Percentiles rank a stretch among this genome's conserved stretches.
These are phyloP conservation scores for Erpornis zantholeuca DNA, from an alignment of 2,113 vertebrate genomes.

Conservation along the genomic window DNA sequence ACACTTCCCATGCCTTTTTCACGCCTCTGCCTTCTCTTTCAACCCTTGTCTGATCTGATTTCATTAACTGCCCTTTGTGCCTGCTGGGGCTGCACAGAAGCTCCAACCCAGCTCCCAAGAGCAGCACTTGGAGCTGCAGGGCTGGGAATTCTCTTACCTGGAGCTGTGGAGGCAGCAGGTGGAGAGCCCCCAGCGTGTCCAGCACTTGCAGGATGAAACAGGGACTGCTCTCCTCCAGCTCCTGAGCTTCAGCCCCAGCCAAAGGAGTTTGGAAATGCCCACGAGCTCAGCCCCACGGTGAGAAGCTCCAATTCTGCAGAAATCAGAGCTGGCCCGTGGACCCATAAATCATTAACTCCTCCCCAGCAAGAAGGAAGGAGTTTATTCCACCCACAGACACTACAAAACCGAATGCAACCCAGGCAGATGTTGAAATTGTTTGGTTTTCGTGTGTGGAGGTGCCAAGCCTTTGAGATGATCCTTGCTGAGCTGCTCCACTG, in stretches of 20 bases:
- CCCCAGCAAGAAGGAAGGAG: neutral
- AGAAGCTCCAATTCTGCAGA: neutral
- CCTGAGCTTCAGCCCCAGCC: neutral
- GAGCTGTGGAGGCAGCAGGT: neutral
- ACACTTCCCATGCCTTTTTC: fast-evolving
- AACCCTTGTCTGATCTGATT: neutral
- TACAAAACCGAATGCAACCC: neutral
- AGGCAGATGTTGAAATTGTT: conserved; percentile 53
- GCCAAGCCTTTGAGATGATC: neutral
- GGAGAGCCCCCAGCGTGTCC: fast-evolving
- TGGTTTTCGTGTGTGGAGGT: neutral
- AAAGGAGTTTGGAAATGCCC: neutral
- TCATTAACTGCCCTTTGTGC: neutral
- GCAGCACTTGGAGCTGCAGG: fast-evolving
- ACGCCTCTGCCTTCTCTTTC: neutral
- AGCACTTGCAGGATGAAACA: neutral
- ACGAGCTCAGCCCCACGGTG: neutral
- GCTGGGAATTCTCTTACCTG: neutral
- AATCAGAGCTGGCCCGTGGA: neutral
- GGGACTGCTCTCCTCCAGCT: neutral
- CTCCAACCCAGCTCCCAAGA: neutral
- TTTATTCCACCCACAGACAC: neutral
- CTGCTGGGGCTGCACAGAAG: neutral
- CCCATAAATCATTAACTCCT: conserved; percentile 41
- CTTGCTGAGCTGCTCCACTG: neutral